A percentile compares a stretch with the other conserved stretches of the same genome.
These are phyloP conservation scores for Conus ventricosus DNA, from an alignment of 1,140 invertebrate genomes.

Conservation along the genomic window DNA sequence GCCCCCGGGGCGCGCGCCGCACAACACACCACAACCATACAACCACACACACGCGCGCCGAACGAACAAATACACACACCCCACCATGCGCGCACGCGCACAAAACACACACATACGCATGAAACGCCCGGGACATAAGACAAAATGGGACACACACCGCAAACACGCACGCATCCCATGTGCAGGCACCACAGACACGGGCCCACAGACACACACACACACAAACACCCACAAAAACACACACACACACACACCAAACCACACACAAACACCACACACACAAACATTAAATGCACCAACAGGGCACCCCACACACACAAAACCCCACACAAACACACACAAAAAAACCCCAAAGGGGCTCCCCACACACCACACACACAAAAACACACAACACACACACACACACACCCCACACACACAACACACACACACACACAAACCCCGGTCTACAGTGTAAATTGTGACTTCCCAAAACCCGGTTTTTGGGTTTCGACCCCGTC, in stretches of 20 bases:
- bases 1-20: too few relatives aligned
- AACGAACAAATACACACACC: too few relatives aligned
- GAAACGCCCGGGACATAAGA: too few relatives aligned
- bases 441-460: too few relatives aligned
- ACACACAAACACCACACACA: slow-evolving; percentile 1
- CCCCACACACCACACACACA: neutral
- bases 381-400: slow-evolving; percentile 1
- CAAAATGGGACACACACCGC: too few relatives aligned
- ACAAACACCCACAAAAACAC: neutral
- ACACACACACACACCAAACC: slow-evolving; percentile 4
- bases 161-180: neutral
- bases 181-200: slow-evolving; percentile 3
- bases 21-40: too few relatives aligned
- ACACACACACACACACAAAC: slow-evolving; percentile 1
- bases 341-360: too few relatives aligned
- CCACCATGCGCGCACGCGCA: too few relatives aligned
- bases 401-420: slow-evolving; percentile 5
- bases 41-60: too few relatives aligned
- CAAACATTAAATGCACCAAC: neutral
- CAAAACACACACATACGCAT: too few relatives aligned
- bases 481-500: too few relatives aligned
- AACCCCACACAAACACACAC: slow-evolving; percentile 9
- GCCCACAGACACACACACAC: slow-evolving; percentile 4
- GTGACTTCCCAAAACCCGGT: too few relatives aligned
- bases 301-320: neutral